phyloP scores from a whole-genome alignment of 2,888 invertebrate genomes.

The Platerodrilus igneus region DNA sequence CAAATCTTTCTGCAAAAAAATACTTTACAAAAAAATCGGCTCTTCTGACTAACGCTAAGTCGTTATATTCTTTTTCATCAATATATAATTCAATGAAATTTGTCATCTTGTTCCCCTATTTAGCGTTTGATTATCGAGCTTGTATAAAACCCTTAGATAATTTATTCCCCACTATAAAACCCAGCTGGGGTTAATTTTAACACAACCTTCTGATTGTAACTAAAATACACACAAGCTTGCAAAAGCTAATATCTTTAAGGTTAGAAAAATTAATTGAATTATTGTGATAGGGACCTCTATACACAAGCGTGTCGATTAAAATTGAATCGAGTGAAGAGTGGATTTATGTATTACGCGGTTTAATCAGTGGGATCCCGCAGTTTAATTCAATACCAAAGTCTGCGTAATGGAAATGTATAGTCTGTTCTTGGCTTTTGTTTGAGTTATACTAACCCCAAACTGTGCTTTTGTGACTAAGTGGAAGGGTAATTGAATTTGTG shows the following conservation, averaged over 20 bases:
- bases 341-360: conserved; percentile 20
- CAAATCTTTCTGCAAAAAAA: too few species aligned
- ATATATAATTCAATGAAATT: conserved; percentile 34
- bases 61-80: conserved; percentile 31
- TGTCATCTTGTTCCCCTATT: conserved; percentile 32
- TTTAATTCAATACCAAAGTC: conserved; percentile 20
- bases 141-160: conserved; percentile 26
- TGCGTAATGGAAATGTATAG: conserved; percentile 22
- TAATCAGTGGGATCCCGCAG: conserved; percentile 27
- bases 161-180: conserved; percentile 27
- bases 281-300: too few species aligned
- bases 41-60: too few species aligned
- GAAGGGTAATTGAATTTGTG: too few species aligned
- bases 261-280: too few species aligned
- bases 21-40: too few species aligned
- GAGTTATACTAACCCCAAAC: conserved; percentile 11
- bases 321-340: conserved; percentile 9
- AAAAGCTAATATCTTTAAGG: too few species aligned
- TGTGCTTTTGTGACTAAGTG: too few species aligned
- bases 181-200: conserved; percentile 10
- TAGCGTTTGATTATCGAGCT: conserved; percentile 27
- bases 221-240: too few species aligned
- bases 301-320: too few species aligned
- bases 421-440: conserved; percentile 14
- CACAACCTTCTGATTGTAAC: too few species aligned